Base-by-base conservation (phyloP, 2,888 invertebrate species). In the Chirona hameri region DNA sequence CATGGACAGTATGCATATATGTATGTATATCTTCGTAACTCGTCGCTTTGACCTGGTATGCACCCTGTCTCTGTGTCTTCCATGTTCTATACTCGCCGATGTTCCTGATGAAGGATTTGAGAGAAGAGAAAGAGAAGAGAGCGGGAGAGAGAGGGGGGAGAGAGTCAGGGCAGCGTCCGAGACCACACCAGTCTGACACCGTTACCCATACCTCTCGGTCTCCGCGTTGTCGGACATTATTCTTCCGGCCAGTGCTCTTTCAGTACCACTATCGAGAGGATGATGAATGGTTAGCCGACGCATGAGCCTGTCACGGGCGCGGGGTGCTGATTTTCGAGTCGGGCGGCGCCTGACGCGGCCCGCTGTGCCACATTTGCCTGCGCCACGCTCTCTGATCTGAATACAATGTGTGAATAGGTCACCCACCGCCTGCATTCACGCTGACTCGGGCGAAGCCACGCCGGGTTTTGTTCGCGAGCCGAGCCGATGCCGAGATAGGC, bases 401-500 rank as follows among this genome's bases (percentile, higher is more conserved):
- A 69, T 27, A 27, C 27, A 2, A 10, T 27, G 65, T 69, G 65
- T 69, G 65, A 69, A 69, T 0, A 69, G 65, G 65, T 69, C 65
- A 24, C 65, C 14, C 39, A 39, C 27, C 65, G 15, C 65, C 14
- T 27, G 9, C 12, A 12, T 27, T 3, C 65, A 14, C 27, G 14
- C 12, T 27, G 65, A 24, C 27, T 69, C 65, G 65, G 12, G 27
- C 15, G 27, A 12, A 27, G 27, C 60, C 27, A 27, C 65, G 65
- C 27, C 65, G 65, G 27, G 65, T 69, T 69, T 69, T 69, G 39
- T 39, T 24, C 80, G 69, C 48, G 81, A 5, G n/a, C 52, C 82
- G 83, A 39, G 39, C 81, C 31, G 82, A 65, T 18, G 55, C 76
- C 3, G 84, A 83, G 55, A 82, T 82, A 15, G 82, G 79, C 21